A percentile compares a stretch with the other conserved stretches of the same genome.
These are phyloP conservation scores for Lasius platythorax DNA, from an alignment of 2,888 invertebrate species.

Conservation along the genomic window DNA sequence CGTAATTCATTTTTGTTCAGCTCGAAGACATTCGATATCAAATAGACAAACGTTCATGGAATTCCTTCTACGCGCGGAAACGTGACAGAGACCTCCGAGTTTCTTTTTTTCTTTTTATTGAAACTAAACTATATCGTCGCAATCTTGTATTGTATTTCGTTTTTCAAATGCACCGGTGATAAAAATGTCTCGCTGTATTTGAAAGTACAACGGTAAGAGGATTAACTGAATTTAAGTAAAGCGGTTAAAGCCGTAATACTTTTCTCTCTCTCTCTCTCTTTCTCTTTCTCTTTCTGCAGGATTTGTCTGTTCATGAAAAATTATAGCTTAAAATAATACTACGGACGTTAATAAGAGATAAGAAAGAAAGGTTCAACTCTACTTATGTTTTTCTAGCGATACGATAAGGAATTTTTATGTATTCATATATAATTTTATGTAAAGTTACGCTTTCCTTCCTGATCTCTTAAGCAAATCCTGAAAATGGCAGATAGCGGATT, in stretches of 20 bases:
- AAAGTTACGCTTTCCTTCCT: not conserved
- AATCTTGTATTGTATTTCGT: not conserved
- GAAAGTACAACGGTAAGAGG: conserved; percentile 33
- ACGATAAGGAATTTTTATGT: not conserved
- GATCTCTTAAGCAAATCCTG: conserved; percentile 14
- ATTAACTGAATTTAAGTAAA: conserved; percentile 45
- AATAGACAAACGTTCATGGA: not conserved
- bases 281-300: not conserved
- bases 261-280: not conserved
- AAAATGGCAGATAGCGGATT: conserved; percentile 20
- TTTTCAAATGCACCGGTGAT: conserved; percentile 3
- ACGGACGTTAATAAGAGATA: conserved; percentile 16
- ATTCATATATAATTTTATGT: conserved; percentile 2
- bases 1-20: conserved; percentile 23
- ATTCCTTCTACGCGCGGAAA: not conserved
- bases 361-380: not conserved
- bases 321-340: conserved; percentile 23
- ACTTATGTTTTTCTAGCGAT: not conserved
- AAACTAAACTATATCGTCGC: not conserved
- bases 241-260: conserved; percentile 19
- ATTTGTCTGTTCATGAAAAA: conserved; percentile 32
- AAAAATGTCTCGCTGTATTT: conserved; percentile 19
- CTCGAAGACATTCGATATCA: not conserved
- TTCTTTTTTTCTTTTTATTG: not conserved
- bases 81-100: not conserved